Conservation (phyloP, 2,113 vertebrate species). For the Psephotus haematonotus region DNA sequence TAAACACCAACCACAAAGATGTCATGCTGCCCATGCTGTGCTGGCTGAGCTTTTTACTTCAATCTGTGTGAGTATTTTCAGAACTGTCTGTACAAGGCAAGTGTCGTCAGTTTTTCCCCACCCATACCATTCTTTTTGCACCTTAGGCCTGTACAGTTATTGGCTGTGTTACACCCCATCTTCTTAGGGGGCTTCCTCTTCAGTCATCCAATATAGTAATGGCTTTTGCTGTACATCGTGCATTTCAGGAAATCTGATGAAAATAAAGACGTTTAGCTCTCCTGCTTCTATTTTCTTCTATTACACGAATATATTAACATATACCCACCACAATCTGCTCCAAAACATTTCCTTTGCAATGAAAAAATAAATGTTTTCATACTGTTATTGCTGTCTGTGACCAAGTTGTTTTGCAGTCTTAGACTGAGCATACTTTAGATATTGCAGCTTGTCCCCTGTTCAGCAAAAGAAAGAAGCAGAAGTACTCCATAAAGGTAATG, state of each 20-base stretch:
- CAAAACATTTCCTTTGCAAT: neutral
- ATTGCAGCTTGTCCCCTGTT: neutral
- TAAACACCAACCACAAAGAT: neutral
- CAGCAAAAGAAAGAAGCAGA: neutral
- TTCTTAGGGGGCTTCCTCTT: neutral
- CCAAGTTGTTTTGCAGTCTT: neutral
- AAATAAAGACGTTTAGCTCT: neutral
- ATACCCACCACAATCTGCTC: neutral
- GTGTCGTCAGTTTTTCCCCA: neutral
- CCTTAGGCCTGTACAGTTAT: neutral
- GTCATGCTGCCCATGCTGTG: neutral
- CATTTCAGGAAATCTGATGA: neutral
- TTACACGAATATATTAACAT: neutral
- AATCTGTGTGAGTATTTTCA: neutral
- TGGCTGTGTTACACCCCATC: neutral
- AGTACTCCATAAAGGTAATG: accelerated
- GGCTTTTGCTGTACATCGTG: neutral
- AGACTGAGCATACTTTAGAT: neutral
- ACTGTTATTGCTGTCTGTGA: neutral
- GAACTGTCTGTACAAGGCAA: neutral
- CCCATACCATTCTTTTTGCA: neutral
- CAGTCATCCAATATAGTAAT: neutral
- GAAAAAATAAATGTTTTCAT: neutral
- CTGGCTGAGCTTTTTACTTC: neutral
- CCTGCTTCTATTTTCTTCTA: neutral